Evolutionary conservation across 2,113 vertebrate species (phyloP), one percentile per base, ranked within the genome.

Genomic region (Ictalurus furcatus): DNA sequence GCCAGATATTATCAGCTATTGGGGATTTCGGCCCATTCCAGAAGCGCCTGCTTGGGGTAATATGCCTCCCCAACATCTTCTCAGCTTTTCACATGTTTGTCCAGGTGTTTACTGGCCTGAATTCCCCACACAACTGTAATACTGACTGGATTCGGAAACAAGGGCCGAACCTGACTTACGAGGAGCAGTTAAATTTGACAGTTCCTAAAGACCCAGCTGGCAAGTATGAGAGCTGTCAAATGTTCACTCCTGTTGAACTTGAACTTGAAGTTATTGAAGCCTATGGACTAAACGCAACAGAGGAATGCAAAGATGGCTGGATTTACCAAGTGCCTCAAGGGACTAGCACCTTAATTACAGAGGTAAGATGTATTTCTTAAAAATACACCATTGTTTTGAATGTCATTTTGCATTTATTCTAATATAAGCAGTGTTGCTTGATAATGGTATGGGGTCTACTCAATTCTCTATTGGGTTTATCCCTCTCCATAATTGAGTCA

Each of bases 11-110:
- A 63, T 93, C 93, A 54, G 95, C 94, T n/a, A 90, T 96, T 0
- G 97, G 96, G 0, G 96, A 95, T 85, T 98, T 98, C 52, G 97
- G 97, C 25, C 87, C 89, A 0, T 98, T 98, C 87, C 98, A 99
- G 93, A 93, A 96, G 67, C 88, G 92, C 65, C 79, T 98, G 84
- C 88, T 97, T 67, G 82, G 96, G 25, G 78, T 94, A 0, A 87
- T 97, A 11, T 90, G 94, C 61, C 17, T 97, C 54, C 94, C 96
- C 93, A 73, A 91, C 87, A 25, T 95, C 91, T 92, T 94, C 91
- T 17, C 85, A 0, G 89, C 95, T 2, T 98, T 97, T 76, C 96
- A 96, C 81, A 92, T 97, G 87, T 97, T 98, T 2, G 73, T 91
- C 3, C 97, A 98, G 54, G 92, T 98, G 21, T 99, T 98, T 54